Base-by-base conservation (phyloP, 2,888 invertebrate genomes). In the Philonicus albiceps region DNA sequence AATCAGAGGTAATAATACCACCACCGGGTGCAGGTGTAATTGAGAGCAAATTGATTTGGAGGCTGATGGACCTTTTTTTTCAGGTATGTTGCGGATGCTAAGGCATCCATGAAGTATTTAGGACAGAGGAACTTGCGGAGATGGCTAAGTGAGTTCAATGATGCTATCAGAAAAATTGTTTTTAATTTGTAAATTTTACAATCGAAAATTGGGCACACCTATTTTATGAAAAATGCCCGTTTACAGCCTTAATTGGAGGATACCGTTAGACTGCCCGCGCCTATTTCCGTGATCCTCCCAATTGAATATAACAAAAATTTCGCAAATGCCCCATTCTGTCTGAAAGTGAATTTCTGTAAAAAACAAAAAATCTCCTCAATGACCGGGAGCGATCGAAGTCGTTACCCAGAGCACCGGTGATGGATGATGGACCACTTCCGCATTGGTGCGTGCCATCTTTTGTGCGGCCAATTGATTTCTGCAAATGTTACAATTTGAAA, bases 401-500 rank as follows among this genome's bases (percentile, higher is more conserved):
- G 64, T 64, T 64, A 64, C 64, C 64, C 27, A 3, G 11, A 22
- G 64, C 64, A 64, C 64, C 64, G 64, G 27, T 64, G 1, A 7
- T 27, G 11, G 64, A 11, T 64, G 64, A 64, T 64, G 64, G 64
- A 64, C 74, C 37, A 76, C 40, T 76, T 76, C 76, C 76, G 76
- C 76, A 37, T 76, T 76, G 76, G 40, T 76, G 76, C 37, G 76
- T 76, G 76, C 37, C 76, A 76, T 37, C 76, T 76, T 8, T 40
- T 37, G 37, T 37, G 37, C 37, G 22, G 40, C 76, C 76, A 22
- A 76, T 76, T 76, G 76, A 76, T 76, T 76, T 76, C 76, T 76
- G 76, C 76, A 76, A 76, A 76, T 76, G 76, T 76, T 76, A 22
- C 34, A 8, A 76, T 37, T 76, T 76, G 37, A 76, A 76, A 22